A percentile compares a stretch with the other conserved stretches of the same genome.
phyloP scores from a whole-genome alignment of 2,797 vertebrate genomes.

The Galaxias olidus region DNA sequence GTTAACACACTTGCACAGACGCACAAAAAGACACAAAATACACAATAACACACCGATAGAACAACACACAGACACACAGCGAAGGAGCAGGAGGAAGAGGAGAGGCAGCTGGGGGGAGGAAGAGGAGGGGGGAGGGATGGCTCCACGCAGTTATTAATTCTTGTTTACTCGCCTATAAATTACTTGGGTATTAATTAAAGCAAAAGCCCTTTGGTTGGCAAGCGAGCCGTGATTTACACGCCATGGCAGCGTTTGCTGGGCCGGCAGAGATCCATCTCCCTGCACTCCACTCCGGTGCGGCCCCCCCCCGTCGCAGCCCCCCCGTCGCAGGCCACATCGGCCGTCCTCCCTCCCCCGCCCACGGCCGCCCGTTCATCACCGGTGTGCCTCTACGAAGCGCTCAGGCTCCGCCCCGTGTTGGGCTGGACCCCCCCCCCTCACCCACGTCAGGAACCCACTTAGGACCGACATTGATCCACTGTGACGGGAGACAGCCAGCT shows the following conservation, averaged over 20 bases:
- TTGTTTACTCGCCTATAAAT: constrained; percentile 62
- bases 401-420: no score
- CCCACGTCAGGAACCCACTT: constrained; percentile 1
- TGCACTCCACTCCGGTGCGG: no score
- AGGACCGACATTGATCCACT: constrained; percentile 39
- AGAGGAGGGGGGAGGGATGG: constrained; percentile 24
- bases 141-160: constrained; percentile 43
- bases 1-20: no score
- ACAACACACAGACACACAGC: constrained; percentile 14
- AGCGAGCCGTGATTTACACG: constrained; percentile 52
- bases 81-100: no score
- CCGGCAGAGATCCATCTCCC: constrained; percentile 49
- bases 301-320: no score
- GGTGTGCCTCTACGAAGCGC: no score
- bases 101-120: no score
- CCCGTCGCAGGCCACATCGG: no score
- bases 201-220: constrained; percentile 43
- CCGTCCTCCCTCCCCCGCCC: neutral
- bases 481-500: constrained; percentile 46
- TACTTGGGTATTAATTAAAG: constrained; percentile 57
- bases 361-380: neutral
- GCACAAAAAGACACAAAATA: no score
- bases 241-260: constrained; percentile 10
- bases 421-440: neutral
- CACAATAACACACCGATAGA: no score